A percentile compares a stretch with the other conserved stretches of the same genome.
Conservation (phyloP, 2,888 invertebrate species). For the Heliconius charithonia region DNA sequence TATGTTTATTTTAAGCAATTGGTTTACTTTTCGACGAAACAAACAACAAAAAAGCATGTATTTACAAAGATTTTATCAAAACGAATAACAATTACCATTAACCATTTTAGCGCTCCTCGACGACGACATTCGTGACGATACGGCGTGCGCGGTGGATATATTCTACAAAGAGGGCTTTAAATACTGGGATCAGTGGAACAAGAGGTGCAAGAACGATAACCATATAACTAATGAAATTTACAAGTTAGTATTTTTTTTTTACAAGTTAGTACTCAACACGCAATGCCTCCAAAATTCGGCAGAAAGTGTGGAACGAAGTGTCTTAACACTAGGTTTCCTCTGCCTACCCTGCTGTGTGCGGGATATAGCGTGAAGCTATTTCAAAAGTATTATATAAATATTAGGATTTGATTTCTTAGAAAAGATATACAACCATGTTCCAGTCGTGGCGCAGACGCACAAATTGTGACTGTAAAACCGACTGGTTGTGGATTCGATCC, state of each 20-base stretch:
- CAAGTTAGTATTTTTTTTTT: slow-evolving; percentile 60
- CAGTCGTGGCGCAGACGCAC: too few species aligned
- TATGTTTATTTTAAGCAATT: neutral
- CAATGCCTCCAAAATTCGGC: too few species aligned
- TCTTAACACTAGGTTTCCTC: too few species aligned
- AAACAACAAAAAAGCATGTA: neutral
- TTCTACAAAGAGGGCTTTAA: slow-evolving; percentile 73
- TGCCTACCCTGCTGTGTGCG: too few species aligned
- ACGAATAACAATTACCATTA: slow-evolving; percentile 3
- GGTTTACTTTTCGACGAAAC: neutral
- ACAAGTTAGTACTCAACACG: too few species aligned
- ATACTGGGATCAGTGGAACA: slow-evolving; percentile 73
- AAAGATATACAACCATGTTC: too few species aligned
- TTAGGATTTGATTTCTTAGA: too few species aligned
- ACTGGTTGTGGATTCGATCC: too few species aligned
- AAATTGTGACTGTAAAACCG: too few species aligned
- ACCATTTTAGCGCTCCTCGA: slow-evolving; percentile 66
- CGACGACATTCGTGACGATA: slow-evolving; percentile 75
- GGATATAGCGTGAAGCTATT: too few species aligned
- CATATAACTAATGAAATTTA: slow-evolving; percentile 73
- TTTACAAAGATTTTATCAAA: slow-evolving; percentile 11
- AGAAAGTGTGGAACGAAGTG: too few species aligned
- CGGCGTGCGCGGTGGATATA: slow-evolving; percentile 70
- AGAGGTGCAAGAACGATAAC: slow-evolving; percentile 73
- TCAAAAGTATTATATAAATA: neutral